These are phyloP conservation scores for Acrossocheilus fasciatus DNA, from an alignment of 2,797 vertebrate species.

Conservation along the genomic window DNA sequence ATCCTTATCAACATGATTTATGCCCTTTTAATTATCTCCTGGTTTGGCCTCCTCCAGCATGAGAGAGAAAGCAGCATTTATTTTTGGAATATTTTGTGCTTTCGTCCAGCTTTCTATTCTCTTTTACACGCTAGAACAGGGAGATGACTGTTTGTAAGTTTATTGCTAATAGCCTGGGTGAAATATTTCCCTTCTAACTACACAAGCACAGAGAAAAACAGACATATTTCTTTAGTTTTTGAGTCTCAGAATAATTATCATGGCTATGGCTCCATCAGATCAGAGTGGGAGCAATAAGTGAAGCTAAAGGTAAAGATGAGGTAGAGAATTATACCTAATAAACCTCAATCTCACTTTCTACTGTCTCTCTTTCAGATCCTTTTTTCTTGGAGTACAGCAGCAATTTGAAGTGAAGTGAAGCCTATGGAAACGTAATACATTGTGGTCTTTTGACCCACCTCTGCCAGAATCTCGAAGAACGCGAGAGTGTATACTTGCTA, in stretches of 20 bases:
- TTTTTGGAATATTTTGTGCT: constrained; percentile 54
- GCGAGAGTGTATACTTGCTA: neutral
- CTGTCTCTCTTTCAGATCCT: neutral
- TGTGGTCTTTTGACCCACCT: constrained; percentile 8
- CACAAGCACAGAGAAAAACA: constrained; percentile 1
- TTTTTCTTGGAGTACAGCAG: constrained; percentile 4
- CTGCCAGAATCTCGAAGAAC: neutral
- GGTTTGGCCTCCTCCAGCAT: constrained; percentile 54
- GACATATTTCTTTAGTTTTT: constrained; percentile 29
- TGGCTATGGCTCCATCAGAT: constrained; percentile 56
- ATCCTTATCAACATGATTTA: constrained; percentile 63
- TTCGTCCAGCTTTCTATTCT: constrained; percentile 3
- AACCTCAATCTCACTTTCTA: constrained; percentile 17
- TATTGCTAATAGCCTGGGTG: neutral
- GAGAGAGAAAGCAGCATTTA: constrained; percentile 55
- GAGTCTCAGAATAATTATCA: constrained; percentile 39
- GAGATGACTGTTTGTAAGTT: neutral
- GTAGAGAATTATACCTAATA: constrained; percentile 13
- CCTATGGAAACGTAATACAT: constrained; percentile 30
- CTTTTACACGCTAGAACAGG: constrained; percentile 9
- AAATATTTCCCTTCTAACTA: constrained; percentile 22
- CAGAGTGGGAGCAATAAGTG: constrained; percentile 59
- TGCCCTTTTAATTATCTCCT: constrained; percentile 57
- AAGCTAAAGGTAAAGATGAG: constrained; percentile 28
- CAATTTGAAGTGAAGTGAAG: constrained; percentile 31